Conservation (phyloP, 2,888 invertebrate species). For the Hirtodrosophila confusa region DNA sequence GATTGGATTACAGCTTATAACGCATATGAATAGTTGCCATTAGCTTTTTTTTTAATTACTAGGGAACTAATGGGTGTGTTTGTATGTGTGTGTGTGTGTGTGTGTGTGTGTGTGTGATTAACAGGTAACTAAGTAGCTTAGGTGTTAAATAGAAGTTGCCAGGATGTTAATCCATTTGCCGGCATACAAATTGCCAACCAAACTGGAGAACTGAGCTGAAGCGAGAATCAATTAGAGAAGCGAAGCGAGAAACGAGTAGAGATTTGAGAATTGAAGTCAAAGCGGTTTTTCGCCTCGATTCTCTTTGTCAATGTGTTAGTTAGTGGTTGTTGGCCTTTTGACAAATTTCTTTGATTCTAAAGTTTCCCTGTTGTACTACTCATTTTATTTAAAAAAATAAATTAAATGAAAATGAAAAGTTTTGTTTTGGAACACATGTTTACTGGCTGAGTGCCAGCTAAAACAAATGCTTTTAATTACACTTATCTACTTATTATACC, state of each 20-base stretch:
- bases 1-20: constrained; percentile 47
- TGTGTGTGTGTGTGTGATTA: constrained; percentile 20
- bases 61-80: constrained; percentile 11
- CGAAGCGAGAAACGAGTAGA: constrained; percentile 4
- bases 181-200: constrained; percentile 31
- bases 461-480: no score
- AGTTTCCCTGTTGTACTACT: constrained; percentile 30
- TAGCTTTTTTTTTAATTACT: constrained; percentile 53
- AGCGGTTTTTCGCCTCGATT: constrained; percentile 28
- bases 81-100: constrained; percentile 9
- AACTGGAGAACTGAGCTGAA: constrained; percentile 25
- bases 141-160: constrained; percentile 45
- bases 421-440: no score
- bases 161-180: constrained; percentile 45
- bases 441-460: no score
- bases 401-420: no score
- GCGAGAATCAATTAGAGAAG: constrained; percentile 13
- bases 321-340: constrained; percentile 11
- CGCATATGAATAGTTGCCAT: constrained; percentile 58
- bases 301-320: constrained; percentile 15
- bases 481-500: no score
- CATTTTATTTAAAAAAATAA: constrained; percentile 1
- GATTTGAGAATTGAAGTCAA: constrained; percentile 3
- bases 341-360: constrained; percentile 33
- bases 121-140: constrained; percentile 50